These are phyloP conservation scores for Abramis brama DNA, from an alignment of 2,113 vertebrate species.

Conservation along the genomic window DNA sequence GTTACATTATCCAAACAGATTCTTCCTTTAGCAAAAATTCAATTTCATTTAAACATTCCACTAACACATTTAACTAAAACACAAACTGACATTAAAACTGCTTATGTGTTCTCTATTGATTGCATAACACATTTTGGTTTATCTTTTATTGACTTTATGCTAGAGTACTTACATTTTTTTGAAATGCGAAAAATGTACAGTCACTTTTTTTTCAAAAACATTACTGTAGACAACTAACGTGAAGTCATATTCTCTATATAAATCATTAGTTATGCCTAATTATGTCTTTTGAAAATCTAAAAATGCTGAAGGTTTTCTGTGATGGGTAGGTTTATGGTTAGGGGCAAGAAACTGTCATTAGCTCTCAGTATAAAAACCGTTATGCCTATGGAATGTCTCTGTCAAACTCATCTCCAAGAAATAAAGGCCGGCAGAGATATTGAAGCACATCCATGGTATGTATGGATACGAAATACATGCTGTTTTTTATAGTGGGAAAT, in stretches of 20 bases:
- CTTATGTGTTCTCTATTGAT: neutral
- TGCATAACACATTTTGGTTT: neutral
- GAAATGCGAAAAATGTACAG: neutral
- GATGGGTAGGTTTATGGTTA: no score
- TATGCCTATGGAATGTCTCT: no score
- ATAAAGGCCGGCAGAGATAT: neutral
- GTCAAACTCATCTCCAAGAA: neutral
- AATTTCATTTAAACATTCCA: neutral
- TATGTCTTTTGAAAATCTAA: no score
- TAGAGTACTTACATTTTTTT: neutral
- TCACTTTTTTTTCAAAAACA: neutral
- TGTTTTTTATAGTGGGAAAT: neutral
- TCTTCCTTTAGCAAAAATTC: neutral
- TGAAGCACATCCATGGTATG: neutral
- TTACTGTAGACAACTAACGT: neutral
- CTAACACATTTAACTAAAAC: neutral
- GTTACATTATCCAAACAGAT: neutral
- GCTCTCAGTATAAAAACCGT: no score
- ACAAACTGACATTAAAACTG: neutral
- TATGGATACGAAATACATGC: neutral
- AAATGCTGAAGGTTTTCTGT: no score
- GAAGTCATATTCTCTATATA: no score
- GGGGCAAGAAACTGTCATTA: no score
- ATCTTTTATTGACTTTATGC: neutral
- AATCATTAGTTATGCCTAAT: no score